phyloP scores from a whole-genome alignment of 30 jellyfish, hydroid and myxozoan genomes.

The Pelagia noctiluca region DNA sequence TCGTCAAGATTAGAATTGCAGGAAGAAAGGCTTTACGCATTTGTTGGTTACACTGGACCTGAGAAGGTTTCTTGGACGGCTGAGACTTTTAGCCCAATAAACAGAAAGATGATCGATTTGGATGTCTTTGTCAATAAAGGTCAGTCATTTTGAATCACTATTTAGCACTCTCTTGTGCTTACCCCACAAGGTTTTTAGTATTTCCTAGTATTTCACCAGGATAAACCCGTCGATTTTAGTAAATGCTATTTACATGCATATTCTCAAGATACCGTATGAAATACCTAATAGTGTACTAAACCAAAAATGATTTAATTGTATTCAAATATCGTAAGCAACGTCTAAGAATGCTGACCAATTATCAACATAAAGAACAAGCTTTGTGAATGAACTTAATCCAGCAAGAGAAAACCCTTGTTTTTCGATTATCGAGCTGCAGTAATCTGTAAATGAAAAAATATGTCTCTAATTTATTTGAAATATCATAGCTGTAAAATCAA shows the following conservation, averaged over 20 bases:
- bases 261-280: neutral
- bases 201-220: neutral
- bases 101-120: neutral
- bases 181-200: neutral
- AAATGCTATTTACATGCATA: neutral
- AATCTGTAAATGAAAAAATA: too few relatives aligned
- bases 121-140: slow-evolving; percentile 21
- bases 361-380: too few relatives aligned
- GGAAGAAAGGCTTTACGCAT: slow-evolving; percentile 1
- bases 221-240: neutral
- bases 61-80: slow-evolving; percentile 35
- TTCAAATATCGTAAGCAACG: too few relatives aligned
- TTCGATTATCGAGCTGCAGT: too few relatives aligned
- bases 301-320: neutral
- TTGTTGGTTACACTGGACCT: slow-evolving; percentile 31
- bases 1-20: slow-evolving; percentile 6
- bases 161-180: too few relatives aligned
- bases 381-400: too few relatives aligned
- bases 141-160: too few relatives aligned
- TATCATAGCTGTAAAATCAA: too few relatives aligned
- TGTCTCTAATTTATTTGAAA: too few relatives aligned
- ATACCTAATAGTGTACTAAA: neutral
- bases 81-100: neutral
- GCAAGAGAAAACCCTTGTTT: too few relatives aligned
- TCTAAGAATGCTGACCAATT: too few relatives aligned